Conservation (phyloP, 2,888 invertebrate species). For the Epirrhoe tristata region DNA sequence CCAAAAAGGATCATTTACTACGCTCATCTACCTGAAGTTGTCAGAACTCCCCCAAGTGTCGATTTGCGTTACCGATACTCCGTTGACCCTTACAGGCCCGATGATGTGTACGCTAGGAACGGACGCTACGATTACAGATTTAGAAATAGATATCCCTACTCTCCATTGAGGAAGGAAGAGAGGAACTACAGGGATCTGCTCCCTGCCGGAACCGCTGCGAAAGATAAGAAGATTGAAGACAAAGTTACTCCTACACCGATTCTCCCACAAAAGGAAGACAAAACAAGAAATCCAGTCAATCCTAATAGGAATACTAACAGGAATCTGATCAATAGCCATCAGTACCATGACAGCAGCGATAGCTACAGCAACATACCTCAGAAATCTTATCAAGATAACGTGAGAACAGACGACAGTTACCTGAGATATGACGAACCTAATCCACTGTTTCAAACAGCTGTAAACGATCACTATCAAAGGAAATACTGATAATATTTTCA, state of each 20-base stretch:
- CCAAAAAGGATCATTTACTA: constrained; percentile 89
- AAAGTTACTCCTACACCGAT: constrained; percentile 79
- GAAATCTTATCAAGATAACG: constrained; percentile 69
- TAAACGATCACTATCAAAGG: constrained; percentile 78
- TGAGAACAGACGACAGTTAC: constrained; percentile 71
- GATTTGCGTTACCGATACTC: constrained; percentile 83
- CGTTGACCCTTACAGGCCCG: constrained; percentile 76
- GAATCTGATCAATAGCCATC: constrained; percentile 77
- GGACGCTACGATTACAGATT: constrained; percentile 80
- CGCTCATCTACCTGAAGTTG: constrained; percentile 89
- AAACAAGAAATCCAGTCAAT: constrained; percentile 48
- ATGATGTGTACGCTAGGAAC: constrained; percentile 69
- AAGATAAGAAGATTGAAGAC: constrained; percentile 76
- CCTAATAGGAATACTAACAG: constrained; percentile 60
- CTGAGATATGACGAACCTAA: constrained; percentile 68
- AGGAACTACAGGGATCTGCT: constrained; percentile 77
- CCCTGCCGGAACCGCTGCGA: constrained; percentile 69
- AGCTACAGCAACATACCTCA: constrained; percentile 69
- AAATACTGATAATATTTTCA: constrained; percentile 63
- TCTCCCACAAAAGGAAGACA: constrained; percentile 75
- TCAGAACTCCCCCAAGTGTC: constrained; percentile 86
- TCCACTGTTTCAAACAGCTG: constrained; percentile 72
- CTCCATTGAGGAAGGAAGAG: constrained; percentile 76
- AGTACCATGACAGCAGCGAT: constrained; percentile 71
- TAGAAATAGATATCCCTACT: constrained; percentile 74